These are phyloP conservation scores for Crossaster papposus DNA, from an alignment of 53 echinoderm and acorn worm genomes.

Conservation along the genomic window DNA sequence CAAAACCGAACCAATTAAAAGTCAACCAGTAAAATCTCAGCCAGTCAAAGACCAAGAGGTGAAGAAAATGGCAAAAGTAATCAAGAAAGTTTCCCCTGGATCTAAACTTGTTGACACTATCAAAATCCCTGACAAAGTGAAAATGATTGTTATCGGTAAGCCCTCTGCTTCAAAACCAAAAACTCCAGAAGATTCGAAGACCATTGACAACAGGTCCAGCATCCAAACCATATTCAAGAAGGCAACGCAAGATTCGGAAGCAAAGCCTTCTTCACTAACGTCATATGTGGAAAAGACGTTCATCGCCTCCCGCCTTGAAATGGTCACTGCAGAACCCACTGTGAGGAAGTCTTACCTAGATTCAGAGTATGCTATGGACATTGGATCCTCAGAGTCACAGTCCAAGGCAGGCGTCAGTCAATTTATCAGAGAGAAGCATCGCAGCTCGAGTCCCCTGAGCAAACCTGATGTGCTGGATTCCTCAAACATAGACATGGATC, in stretches of 20 bases:
- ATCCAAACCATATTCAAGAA: conserved; percentile 8
- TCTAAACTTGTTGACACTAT: neutral
- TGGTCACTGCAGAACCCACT: neutral
- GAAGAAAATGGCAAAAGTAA: conserved; percentile 12
- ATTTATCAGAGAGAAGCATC: neutral
- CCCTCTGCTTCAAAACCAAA: conserved; percentile 7
- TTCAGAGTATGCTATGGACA: neutral
- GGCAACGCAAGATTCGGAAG: neutral
- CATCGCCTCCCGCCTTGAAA: neutral
- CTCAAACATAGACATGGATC: neutral
- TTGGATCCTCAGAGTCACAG: neutral
- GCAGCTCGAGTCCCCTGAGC: neutral
- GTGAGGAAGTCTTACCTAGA: neutral
- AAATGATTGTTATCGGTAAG: neutral
- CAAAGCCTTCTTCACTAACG: neutral
- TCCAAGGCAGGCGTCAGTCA: neutral
- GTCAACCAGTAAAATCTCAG: neutral
- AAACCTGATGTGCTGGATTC: neutral
- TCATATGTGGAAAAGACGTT: neutral
- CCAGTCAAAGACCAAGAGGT: conserved; percentile 33
- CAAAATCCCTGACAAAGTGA: conserved; percentile 19
- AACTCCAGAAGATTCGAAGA: conserved; percentile 10
- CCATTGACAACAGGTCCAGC: neutral
- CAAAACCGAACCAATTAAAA: conserved; percentile 11
- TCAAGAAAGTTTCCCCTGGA: conserved; percentile 29